Evolutionary conservation across 2,888 invertebrate species (phyloP), one percentile per base, ranked within the genome.

Genomic region (Drosophila austrosaltans): DNA sequence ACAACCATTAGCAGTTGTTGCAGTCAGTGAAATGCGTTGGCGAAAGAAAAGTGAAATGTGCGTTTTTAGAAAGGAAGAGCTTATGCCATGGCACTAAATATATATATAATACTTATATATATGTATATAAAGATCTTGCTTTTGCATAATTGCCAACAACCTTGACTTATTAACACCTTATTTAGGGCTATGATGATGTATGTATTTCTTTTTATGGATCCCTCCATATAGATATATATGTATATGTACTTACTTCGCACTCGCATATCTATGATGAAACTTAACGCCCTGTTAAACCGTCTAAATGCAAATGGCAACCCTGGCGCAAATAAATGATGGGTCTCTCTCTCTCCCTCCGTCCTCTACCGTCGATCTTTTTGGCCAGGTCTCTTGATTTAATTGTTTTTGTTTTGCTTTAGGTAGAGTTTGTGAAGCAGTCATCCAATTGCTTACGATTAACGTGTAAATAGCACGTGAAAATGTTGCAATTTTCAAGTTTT

Each of bases 281-380:
- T 87, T 87, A 82, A 89, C 89, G 88, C 89, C 81, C 90, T 87
- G 90, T 89, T 88, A 85, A 89, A 70, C 78, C 73, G 62, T 72
- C 81, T 89, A 84, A 89, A 84, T 81, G 76, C 67, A 77, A 76
- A 77, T 79, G 60, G 78, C 73, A 82, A 65, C 88, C 73, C 78
- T 89, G 82, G 77, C 81, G 85, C 85, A 76, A 78, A 87, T 87
- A 89, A 85, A 76, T 77, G 70, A 58, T 54, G 73, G 30, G 53
- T 32, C 63, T 70, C 57, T 75, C 36, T 8, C 36, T 63, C 39
- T 42, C 59, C 39, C 16, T 16, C 16, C 16, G 16, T 16, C 53
- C 61, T 20, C 4, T 25, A 28, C 28, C 28, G 20, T 16, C n/a
- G 32, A 39, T 5, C 69, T 40, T 20, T 62, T 66, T 53, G 53